Percentiles rank a stretch among this genome's conserved stretches.
phyloP scores from a whole-genome alignment of 2,113 vertebrate genomes.

The Glareola pratincola region DNA sequence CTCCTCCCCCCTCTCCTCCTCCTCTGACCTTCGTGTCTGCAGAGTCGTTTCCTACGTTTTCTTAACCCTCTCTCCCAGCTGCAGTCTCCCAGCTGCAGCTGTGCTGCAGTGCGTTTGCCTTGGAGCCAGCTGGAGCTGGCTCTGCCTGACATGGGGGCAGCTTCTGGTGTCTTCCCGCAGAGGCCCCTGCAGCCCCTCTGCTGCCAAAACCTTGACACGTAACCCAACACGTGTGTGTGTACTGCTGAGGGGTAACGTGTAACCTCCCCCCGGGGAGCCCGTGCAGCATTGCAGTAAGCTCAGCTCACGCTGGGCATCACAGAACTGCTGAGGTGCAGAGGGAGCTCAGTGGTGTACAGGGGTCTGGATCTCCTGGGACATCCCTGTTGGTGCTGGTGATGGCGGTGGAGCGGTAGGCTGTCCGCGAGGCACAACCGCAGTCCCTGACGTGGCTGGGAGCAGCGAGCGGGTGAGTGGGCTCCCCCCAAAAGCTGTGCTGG shows the following conservation, averaged over 20 bases:
- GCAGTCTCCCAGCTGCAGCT: not conserved
- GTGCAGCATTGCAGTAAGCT: fast-evolving
- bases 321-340: not conserved
- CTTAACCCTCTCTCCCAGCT: not conserved
- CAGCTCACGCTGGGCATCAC: not conserved
- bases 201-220: not conserved
- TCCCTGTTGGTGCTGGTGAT: not conserved
- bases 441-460: fast-evolving
- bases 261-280: fast-evolving
- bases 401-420: fast-evolving
- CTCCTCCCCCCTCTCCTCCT: not conserved
- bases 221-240: not conserved
- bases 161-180: not conserved
- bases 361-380: not conserved
- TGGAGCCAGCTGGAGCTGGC: not conserved
- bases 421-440: not conserved
- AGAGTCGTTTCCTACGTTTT: no score
- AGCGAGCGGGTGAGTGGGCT: fast-evolving
- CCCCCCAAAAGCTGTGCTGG: not conserved
- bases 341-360: not conserved
- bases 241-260: fast-evolving
- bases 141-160: not conserved
- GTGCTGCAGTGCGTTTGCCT: not conserved
- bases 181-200: not conserved
- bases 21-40: not conserved